These are phyloP conservation scores for Cryptotis parvus DNA, from an alignment of 2,113 vertebrate genomes.

Conservation along the genomic window DNA sequence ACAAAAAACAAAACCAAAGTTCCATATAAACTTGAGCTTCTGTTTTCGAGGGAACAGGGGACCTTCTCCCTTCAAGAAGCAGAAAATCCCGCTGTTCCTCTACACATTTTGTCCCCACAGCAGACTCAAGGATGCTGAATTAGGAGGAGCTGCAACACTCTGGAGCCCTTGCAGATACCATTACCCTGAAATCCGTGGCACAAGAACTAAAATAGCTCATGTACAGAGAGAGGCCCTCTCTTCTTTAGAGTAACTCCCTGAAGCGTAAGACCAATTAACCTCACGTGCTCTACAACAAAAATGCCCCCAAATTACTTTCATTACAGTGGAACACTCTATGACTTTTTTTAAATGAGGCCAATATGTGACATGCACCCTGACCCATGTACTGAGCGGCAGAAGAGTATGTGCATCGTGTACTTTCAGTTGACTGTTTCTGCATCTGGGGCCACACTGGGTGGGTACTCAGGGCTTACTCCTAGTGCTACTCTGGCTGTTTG, in stretches of 20 bases:
- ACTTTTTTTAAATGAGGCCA: neutral
- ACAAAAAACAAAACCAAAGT: too few species aligned
- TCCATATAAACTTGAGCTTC: neutral
- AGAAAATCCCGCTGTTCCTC: neutral
- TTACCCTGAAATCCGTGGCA: neutral
- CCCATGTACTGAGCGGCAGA: neutral
- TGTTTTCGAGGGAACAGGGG: neutral
- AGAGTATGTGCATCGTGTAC: neutral
- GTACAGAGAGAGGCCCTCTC: neutral
- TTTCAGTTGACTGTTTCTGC: neutral
- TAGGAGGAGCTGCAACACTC: neutral
- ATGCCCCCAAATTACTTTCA: neutral
- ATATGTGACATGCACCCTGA: neutral
- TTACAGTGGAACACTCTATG: neutral
- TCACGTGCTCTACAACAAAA: neutral
- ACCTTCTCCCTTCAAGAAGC: neutral
- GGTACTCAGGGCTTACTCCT: too few species aligned
- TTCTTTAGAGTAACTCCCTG: neutral
- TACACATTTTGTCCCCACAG: neutral
- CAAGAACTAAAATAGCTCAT: conserved; percentile 6
- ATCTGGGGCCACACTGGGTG: neutral
- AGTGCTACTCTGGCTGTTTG: too few species aligned
- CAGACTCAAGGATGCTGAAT: neutral
- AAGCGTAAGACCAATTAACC: neutral
- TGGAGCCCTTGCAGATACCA: neutral